phyloP scores from a whole-genome alignment of 2,888 invertebrate species.

The Drosophila mimetica region DNA sequence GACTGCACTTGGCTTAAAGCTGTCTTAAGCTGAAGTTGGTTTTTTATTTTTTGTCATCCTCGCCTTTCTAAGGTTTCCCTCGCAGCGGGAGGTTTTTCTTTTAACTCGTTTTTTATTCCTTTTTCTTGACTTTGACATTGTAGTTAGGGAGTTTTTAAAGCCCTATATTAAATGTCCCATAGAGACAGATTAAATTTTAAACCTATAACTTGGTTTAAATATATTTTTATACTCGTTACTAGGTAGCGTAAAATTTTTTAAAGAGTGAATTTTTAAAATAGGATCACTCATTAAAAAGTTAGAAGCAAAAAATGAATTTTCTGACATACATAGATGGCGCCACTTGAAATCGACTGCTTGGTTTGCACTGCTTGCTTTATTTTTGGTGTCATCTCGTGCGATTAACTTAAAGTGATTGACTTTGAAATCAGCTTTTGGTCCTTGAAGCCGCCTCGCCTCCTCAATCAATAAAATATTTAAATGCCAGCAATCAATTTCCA shows the following conservation, averaged over 20 bases:
- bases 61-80: constrained; percentile 23
- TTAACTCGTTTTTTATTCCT: constrained; percentile 7
- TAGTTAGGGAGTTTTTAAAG: background rate
- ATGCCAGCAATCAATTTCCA: constrained; percentile 73
- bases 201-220: too few species aligned
- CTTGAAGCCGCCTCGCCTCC: background rate
- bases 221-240: too few species aligned
- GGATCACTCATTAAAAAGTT: too few species aligned
- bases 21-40: constrained; percentile 19
- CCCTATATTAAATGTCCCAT: background rate
- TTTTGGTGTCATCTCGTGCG: too few species aligned
- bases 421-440: background rate
- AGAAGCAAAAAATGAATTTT: too few species aligned
- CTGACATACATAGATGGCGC: too few species aligned
- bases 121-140: background rate
- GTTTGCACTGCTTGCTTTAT: too few species aligned
- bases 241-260: too few species aligned
- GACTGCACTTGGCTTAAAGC: constrained; percentile 34
- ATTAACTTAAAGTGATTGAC: background rate
- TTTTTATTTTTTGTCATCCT: constrained; percentile 6
- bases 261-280: too few species aligned
- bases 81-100: constrained; percentile 17
- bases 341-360: too few species aligned
- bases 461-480: constrained; percentile 75
- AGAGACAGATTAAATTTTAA: background rate